These are phyloP conservation scores for Lithosia quadra DNA, from an alignment of 2,888 invertebrate genomes.

Conservation along the genomic window DNA sequence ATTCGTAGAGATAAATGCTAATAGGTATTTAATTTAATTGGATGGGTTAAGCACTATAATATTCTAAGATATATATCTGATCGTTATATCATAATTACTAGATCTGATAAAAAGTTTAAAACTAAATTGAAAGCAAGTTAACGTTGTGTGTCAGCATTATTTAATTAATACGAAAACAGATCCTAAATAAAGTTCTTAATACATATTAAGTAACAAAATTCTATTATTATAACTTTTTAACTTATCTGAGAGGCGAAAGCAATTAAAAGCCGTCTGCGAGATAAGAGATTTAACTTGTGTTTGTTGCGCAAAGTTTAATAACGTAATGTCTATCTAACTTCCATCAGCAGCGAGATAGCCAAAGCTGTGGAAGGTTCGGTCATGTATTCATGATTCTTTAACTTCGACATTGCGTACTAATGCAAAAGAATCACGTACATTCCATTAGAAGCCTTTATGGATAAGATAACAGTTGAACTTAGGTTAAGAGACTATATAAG, in stretches of 20 bases:
- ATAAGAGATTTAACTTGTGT: slow-evolving; percentile 50
- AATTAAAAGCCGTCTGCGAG: slow-evolving; percentile 43
- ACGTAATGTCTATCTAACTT: slow-evolving; percentile 55
- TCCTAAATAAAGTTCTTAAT: slow-evolving; percentile 9
- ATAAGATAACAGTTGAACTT: slow-evolving; percentile 48
- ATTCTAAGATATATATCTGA: too few relatives aligned
- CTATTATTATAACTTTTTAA: slow-evolving; percentile 30
- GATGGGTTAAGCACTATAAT: too few relatives aligned
- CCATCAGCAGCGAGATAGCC: slow-evolving; percentile 46
- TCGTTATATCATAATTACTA: too few relatives aligned
- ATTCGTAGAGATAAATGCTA: too few relatives aligned
- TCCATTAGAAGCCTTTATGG: slow-evolving; percentile 50
- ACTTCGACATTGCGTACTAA: slow-evolving; percentile 43
- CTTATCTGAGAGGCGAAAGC: slow-evolving; percentile 25
- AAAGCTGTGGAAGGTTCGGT: background rate
- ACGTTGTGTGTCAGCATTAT: background rate
- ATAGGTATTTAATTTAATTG: too few relatives aligned
- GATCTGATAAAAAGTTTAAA: background rate
- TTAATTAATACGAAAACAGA: background rate
- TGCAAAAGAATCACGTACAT: slow-evolving; percentile 56
- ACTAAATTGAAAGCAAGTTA: background rate
- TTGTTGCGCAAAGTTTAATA: slow-evolving; percentile 51
- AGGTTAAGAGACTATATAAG: slow-evolving; percentile 48
- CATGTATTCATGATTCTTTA: slow-evolving; percentile 8
- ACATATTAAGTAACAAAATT: slow-evolving; percentile 28